phyloP scores from a whole-genome alignment of 2,888 invertebrate species.

The Cantharis rufa region DNA sequence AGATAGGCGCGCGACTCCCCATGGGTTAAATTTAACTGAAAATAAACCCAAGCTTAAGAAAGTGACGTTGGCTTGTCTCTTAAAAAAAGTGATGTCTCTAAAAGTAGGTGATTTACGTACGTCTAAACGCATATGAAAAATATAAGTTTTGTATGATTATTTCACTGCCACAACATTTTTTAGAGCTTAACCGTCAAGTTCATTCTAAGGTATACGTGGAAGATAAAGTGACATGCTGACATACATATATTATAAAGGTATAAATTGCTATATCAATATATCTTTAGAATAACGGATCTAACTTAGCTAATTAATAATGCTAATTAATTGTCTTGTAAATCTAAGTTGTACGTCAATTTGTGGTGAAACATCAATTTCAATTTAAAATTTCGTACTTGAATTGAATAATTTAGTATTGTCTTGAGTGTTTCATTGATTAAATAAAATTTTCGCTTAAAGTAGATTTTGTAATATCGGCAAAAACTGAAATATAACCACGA shows the following conservation, averaged over 20 bases:
- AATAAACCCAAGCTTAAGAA: background rate
- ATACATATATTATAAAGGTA: background rate
- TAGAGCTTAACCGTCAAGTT: background rate
- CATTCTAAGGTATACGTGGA: background rate
- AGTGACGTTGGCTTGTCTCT: background rate
- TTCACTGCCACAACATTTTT: background rate
- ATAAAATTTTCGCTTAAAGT: background rate
- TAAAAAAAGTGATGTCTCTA: background rate
- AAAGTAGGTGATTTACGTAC: background rate
- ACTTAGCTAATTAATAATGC: background rate
- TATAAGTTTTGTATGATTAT: background rate
- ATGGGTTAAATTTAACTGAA: background rate
- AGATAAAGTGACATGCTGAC: background rate
- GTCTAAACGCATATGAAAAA: background rate
- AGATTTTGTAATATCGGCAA: background rate
- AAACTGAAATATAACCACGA: background rate
- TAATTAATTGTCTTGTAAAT: background rate
- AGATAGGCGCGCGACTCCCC: background rate
- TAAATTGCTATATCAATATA: background rate
- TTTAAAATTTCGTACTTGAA: background rate
- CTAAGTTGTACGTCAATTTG: background rate
- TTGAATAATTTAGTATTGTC: background rate
- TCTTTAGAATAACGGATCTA: background rate
- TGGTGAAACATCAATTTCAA: background rate
- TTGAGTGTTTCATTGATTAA: background rate